Conservation (phyloP, 1,140 invertebrate genomes). For the Leptopilina boulardi region DNA sequence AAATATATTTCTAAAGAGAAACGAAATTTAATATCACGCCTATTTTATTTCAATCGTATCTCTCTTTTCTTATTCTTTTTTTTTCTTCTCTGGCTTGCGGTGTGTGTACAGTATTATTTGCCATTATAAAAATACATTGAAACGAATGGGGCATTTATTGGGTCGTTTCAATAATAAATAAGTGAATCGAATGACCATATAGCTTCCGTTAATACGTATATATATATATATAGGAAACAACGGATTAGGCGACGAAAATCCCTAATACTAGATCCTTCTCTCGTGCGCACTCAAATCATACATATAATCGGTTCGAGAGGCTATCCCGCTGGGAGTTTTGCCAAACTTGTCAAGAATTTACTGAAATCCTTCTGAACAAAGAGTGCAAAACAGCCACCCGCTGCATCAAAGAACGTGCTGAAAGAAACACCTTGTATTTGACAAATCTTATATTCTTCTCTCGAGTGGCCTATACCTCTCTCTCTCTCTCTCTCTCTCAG, state of each 20-base stretch:
- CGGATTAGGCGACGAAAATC: slow-evolving; percentile 59
- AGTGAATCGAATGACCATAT: slow-evolving; percentile 45
- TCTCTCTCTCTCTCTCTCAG: slow-evolving; percentile 12
- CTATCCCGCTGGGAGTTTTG: slow-evolving; percentile 60
- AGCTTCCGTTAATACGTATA: slow-evolving; percentile 30
- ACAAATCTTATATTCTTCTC: slow-evolving; percentile 52
- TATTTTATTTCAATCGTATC: slow-evolving; percentile 37
- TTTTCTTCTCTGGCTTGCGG: slow-evolving; percentile 46
- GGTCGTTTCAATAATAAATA: slow-evolving; percentile 50
- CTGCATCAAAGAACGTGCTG: slow-evolving; percentile 43
- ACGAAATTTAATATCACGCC: slow-evolving; percentile 33
- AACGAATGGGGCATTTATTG: slow-evolving; percentile 47
- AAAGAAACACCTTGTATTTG: slow-evolving; percentile 40
- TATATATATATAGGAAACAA: slow-evolving; percentile 49
- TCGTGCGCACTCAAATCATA: slow-evolving; percentile 49
- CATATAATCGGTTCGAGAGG: slow-evolving; percentile 43
- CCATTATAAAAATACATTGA: slow-evolving; percentile 28
- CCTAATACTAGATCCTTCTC: slow-evolving; percentile 47
- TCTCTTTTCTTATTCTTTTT: slow-evolving; percentile 40
- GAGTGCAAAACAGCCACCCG: slow-evolving; percentile 52
- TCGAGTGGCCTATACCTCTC: too few relatives aligned
- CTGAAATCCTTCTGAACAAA: slow-evolving; percentile 54
- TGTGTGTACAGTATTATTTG: slow-evolving; percentile 30
- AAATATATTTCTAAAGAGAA: neutral
- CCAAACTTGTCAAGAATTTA: slow-evolving; percentile 59